Evolutionary conservation across 2,888 invertebrate species (phyloP).

Genomic region (Acronicta psi): DNA sequence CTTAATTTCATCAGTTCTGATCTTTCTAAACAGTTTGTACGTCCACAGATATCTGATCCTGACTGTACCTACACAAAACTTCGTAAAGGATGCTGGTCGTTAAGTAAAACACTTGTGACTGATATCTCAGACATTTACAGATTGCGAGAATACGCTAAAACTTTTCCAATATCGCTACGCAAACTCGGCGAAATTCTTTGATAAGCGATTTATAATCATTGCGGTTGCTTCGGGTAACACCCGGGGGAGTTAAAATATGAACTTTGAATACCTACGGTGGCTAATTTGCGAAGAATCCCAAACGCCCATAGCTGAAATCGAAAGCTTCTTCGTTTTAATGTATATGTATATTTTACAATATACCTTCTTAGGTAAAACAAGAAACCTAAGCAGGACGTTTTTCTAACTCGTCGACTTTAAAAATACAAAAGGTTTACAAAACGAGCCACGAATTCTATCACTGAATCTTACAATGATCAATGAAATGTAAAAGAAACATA

Average conservation of each 20-base stretch:
- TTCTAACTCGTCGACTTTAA: too few species aligned
- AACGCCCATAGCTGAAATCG: constrained; percentile 6
- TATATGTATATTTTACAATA: too few species aligned
- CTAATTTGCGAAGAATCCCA: constrained; percentile 45
- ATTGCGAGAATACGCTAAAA: constrained; percentile 70
- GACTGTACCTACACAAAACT: constrained; percentile 41
- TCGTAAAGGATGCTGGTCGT: constrained; percentile 46
- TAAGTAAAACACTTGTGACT: constrained; percentile 71
- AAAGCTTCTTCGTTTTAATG: constrained; percentile 24
- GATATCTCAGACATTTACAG: constrained; percentile 76
- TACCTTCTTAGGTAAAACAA: too few species aligned
- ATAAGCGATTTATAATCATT: constrained; percentile 86
- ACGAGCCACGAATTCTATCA: too few species aligned
- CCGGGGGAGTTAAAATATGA: constrained; percentile 72
- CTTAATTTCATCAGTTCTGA: too few species aligned
- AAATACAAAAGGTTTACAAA: too few species aligned
- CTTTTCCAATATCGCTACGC: constrained; percentile 81
- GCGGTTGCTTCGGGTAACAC: constrained; percentile 59
- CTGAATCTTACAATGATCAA: too few species aligned
- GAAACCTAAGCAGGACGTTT: too few species aligned
- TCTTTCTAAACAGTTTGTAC: too few species aligned
- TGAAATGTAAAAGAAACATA: too few species aligned
- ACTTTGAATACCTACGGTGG: constrained; percentile 54
- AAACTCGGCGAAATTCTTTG: constrained; percentile 76
- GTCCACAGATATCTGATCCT: too few species aligned